Percentiles rank a stretch among this genome's conserved stretches.
phyloP scores from a whole-genome alignment of 2,797 vertebrate genomes.

The Tympanoctomys barrerae region DNA sequence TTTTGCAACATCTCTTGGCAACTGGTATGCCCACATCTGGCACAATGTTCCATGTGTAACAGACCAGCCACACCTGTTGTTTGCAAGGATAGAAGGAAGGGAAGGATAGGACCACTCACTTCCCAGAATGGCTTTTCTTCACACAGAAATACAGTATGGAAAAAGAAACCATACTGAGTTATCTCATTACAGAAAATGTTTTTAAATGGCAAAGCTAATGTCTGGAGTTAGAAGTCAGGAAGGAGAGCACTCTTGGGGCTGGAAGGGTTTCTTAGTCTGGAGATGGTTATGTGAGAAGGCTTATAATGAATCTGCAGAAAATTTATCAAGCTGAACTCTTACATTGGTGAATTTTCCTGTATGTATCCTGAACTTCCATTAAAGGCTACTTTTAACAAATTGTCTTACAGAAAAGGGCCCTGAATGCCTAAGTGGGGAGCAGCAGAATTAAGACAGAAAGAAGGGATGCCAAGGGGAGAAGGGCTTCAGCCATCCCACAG shows the following conservation, averaged over 20 bases:
- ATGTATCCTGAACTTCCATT: background rate
- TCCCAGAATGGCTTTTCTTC: background rate
- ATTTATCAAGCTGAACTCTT: background rate
- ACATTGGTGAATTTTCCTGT: background rate
- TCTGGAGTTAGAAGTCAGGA: background rate
- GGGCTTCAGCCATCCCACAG: background rate
- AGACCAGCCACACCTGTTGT: background rate
- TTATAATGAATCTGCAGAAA: background rate
- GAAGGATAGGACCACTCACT: background rate
- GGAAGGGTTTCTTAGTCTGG: background rate
- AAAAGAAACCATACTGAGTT: background rate
- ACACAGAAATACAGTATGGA: background rate
- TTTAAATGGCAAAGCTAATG: background rate
- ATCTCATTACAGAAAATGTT: background rate
- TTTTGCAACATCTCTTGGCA: slow-evolving; percentile 55
- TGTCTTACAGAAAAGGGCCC: background rate
- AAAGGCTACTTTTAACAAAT: background rate
- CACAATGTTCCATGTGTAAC: background rate
- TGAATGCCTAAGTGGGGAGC: background rate
- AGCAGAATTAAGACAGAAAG: background rate
- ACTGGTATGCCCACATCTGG: slow-evolving; percentile 43
- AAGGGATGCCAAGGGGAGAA: background rate
- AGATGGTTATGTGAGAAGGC: background rate
- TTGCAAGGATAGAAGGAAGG: background rate
- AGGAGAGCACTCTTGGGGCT: background rate